Base-by-base conservation (phyloP, 2,113 vertebrate genomes). In the Oreotrochilus melanogaster region DNA sequence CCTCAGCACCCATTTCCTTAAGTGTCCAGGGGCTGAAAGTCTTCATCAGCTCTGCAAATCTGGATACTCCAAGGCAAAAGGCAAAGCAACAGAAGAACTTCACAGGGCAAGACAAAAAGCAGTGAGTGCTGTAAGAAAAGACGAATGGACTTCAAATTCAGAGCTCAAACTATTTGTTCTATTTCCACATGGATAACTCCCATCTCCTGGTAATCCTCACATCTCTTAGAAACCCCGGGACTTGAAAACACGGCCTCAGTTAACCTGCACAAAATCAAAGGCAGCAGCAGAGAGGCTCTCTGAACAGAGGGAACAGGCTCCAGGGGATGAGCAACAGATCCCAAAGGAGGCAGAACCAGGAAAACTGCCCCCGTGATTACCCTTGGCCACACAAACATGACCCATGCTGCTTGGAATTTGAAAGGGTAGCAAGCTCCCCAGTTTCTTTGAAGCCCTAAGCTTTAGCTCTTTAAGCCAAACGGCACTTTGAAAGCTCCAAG, bases 391-490 rank as follows among this genome's bases (percentile, higher is more conserved):
- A 45, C 31, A 45, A 56, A 70, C 42, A 28, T 24, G 48, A 6
- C 57, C 57, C 70, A 24, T 4, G 0, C 61, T 22, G 53, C 78
- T 14, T 11, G 24, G 45, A 78, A 65, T 31, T 50, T 7, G 5
- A 67, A 75, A 14, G 57, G 78, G 33, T 14, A 81, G 48, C 45
- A 89, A 58, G 62, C 50, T 88, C 88, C 54, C 60, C 62, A 37
- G 22, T 25, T 72, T 78, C 78, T 93, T 47, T 83, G 82, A 93
- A 88, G 86, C 79, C 58, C 73, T 78, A 62, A 90, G 76, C 70
- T 85, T 95, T 79, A 94, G 89, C 75, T 78, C 69, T 80, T 62
- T 83, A 96, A 95, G 64, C 76, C 91, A 67, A 88, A 75, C 88
- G 19, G 67, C 67, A 78, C 65, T 92, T 92, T 82, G 43, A 76